Conservation (phyloP, 1,140 invertebrate genomes). For the Calliphora vicina region DNA sequence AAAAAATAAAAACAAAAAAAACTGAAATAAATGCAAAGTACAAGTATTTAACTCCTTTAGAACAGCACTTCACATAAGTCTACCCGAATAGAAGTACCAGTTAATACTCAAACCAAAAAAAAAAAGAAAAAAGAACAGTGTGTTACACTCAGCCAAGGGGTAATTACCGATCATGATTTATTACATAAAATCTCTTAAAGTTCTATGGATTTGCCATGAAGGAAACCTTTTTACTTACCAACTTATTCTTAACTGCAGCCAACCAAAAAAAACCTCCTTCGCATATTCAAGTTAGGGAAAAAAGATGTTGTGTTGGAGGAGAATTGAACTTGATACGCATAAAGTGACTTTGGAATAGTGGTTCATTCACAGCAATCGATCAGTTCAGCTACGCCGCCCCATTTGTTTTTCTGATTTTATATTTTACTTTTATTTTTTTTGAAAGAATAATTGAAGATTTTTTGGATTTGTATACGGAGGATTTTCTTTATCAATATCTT, state of each 20-base stretch:
- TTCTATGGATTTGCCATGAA: not conserved
- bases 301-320: not conserved
- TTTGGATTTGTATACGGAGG: not conserved
- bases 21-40: not conserved
- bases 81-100: not conserved
- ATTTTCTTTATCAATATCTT: conserved; percentile 24
- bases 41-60: not conserved
- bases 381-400: conserved; percentile 29
- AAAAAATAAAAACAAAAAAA: not conserved
- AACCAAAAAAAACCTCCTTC: conserved; percentile 12
- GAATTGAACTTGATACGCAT: conserved; percentile 24
- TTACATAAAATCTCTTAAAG: conserved; percentile 12
- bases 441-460: not conserved
- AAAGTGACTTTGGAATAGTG: not conserved
- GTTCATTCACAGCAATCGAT: conserved; percentile 28
- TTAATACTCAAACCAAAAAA: no score
- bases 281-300: not conserved
- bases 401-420: conserved; percentile 6
- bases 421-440: not conserved
- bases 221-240: conserved; percentile 2
- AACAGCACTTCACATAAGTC: not conserved
- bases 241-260: not conserved
- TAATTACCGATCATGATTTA: conserved; percentile 32
- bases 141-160: conserved; percentile 29
- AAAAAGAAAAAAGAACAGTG: not conserved